Evolutionary conservation across 2,888 invertebrate genomes (phyloP), one percentile per base, ranked within the genome.

Genomic region (Mellilla xanthometata): DNA sequence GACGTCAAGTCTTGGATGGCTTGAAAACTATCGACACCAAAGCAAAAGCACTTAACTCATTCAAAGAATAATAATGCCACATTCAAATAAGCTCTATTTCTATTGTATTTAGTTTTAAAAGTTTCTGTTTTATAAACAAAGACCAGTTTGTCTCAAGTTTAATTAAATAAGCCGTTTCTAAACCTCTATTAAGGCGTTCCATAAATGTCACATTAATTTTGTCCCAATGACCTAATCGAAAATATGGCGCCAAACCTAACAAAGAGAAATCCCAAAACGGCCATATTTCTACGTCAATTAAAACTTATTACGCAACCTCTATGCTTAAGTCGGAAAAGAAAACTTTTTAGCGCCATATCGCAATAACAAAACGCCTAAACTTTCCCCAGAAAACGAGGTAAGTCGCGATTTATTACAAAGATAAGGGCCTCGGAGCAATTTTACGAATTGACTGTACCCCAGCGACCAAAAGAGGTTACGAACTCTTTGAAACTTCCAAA

Each of bases 201-300:
- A 19, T 19, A 19, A 32, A 19, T 9, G 12, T 34, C 19, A 28
- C 12, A 36, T 13, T 29, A 35, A 42, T 42, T 30, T 15, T 29
- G 30, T 29, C 42, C 49, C 35, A 48, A 50, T 54, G 52, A 54
- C 45, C 50, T 56, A 54, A 56, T 48, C 46, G 49, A 40, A 46
- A 24, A 27, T 31, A 36, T 32, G 40, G 36, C 24, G 38, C 3
- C 31, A n/a, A 23, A 2, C 36, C 42, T 39, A 52, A 54, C 54
- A 54, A 54, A 57, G 56, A 44, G 41, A 57, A 46, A 27, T 34
- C 52, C 49, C 39, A 46, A 52, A 62, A 57, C 46, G 56, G 60
- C 47, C 60, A 68, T 70, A 66, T 62, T 61, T 62, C 60, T 64
- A 56, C 60, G 64, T 60, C 56, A 79, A 79, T 82, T 79, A 79